phyloP scores from a whole-genome alignment of 2,113 vertebrate genomes.

The Alces alces region DNA sequence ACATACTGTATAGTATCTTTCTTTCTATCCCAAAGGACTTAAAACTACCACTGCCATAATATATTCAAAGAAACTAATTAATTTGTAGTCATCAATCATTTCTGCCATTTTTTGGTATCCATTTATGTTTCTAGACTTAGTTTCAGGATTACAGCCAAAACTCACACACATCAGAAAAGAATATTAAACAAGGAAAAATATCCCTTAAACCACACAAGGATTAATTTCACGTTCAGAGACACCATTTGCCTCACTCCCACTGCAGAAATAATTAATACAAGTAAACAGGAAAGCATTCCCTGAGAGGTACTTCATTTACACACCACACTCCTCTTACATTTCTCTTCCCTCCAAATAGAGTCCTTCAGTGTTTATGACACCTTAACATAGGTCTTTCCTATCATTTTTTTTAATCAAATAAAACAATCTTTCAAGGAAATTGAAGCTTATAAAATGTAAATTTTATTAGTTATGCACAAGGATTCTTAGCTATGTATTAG shows the following conservation, averaged over 20 bases:
- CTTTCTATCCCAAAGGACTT: background rate
- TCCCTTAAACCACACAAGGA: constrained; percentile 20
- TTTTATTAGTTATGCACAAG: constrained; percentile 49
- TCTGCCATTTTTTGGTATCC: background rate
- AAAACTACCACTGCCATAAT: background rate
- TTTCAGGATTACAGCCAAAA: constrained; percentile 4
- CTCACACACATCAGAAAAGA: background rate
- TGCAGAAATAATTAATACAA: constrained; percentile 69
- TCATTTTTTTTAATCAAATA: constrained; percentile 46
- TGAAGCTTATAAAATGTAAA: constrained; percentile 62
- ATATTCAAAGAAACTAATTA: background rate
- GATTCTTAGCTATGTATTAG: constrained; percentile 57
- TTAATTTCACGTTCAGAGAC: constrained; percentile 12
- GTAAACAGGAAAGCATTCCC: background rate
- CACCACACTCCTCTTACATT: background rate
- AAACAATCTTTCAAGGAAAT: constrained; percentile 46
- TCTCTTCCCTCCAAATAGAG: background rate
- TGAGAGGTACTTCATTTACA: constrained; percentile 28
- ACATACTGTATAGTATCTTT: background rate
- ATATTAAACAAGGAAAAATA: constrained; percentile 24
- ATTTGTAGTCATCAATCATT: constrained; percentile 14
- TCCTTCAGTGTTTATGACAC: constrained; percentile 21
- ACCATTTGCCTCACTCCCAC: constrained; percentile 33
- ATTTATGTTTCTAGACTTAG: constrained; percentile 23
- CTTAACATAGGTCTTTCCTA: constrained; percentile 32